Conservation (phyloP, 2,797 vertebrate genomes). For the Threskiornis aethiopicus region DNA sequence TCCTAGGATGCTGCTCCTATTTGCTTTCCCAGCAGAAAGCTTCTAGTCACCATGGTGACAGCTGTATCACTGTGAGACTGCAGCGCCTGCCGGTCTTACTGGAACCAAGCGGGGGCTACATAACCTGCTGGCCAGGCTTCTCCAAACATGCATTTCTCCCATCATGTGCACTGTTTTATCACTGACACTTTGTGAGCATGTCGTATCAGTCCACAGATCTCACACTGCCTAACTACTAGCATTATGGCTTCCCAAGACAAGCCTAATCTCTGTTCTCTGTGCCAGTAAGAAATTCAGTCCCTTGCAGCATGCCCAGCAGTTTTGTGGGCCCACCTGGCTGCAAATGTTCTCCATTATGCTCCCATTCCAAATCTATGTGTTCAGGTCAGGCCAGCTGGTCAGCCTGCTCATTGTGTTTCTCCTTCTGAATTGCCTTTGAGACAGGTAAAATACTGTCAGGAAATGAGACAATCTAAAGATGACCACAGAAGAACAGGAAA, state of each 20-base stretch:
- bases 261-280: neutral
- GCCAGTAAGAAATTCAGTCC: neutral
- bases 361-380: neutral
- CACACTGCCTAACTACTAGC: neutral
- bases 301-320: neutral
- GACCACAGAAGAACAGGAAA: neutral
- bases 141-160: neutral
- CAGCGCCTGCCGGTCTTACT: neutral
- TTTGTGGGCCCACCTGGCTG: neutral
- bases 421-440: neutral
- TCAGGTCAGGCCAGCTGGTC: neutral
- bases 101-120: neutral
- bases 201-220: neutral
- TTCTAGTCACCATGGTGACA: neutral
- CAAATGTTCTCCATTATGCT: neutral
- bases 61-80: neutral
- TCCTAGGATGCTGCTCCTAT: neutral
- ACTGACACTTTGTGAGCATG: neutral
- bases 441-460: neutral
- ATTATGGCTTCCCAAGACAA: neutral
- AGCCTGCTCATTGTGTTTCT: neutral
- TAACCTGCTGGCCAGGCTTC: neutral
- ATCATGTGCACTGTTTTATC: neutral
- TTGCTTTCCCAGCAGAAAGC: neutral
- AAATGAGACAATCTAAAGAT: neutral